Conservation (phyloP, 2,797 vertebrate genomes). For the Tokudaia tokunoshimensis region DNA sequence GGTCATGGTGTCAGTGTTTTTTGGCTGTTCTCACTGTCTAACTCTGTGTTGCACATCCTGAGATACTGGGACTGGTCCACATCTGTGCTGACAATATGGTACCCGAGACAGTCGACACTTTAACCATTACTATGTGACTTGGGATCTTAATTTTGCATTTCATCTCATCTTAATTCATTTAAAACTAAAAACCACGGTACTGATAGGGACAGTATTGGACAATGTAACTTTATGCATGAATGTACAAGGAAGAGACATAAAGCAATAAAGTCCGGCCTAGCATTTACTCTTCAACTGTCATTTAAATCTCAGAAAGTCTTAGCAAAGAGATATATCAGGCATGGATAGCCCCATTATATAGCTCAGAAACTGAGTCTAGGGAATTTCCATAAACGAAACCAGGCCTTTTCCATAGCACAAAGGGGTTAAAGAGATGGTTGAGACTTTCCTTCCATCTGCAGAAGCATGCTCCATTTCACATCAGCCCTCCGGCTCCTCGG, state of each 20-base stretch:
- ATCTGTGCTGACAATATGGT: background rate
- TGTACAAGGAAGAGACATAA: background rate
- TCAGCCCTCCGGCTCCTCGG: background rate
- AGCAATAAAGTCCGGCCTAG: background rate
- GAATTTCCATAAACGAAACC: background rate
- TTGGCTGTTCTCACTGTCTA: background rate
- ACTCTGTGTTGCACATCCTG: background rate
- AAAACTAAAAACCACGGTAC: background rate
- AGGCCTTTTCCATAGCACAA: background rate
- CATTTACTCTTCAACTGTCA: conserved; percentile 15
- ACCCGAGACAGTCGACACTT: background rate
- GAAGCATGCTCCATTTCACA: background rate
- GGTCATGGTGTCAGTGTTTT: background rate
- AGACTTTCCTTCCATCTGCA: background rate
- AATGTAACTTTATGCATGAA: background rate
- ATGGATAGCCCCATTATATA: background rate
- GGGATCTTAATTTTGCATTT: background rate
- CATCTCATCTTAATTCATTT: conserved; percentile 34
- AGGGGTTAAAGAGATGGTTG: background rate
- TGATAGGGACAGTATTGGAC: background rate
- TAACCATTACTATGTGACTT: background rate
- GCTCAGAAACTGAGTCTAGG: background rate
- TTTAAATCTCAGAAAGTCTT: background rate
- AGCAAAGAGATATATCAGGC: background rate
- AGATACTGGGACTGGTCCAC: background rate